Evolutionary conservation across 2,888 invertebrate genomes (phyloP), one percentile per base, ranked within the genome.

Genomic region (Autographa pulchrina): DNA sequence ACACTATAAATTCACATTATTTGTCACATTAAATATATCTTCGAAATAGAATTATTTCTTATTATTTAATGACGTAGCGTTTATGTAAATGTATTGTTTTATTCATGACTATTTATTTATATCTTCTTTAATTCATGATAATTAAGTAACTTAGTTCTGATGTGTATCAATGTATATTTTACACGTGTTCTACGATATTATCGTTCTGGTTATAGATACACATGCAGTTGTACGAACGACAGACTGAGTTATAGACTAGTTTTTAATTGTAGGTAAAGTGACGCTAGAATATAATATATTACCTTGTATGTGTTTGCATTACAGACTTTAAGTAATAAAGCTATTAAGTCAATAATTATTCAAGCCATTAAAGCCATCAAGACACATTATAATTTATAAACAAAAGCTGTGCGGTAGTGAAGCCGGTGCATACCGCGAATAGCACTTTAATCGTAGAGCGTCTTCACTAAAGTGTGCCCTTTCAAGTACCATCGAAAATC

Each of bases 401-500:
- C 20, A 56, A 38, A 56, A 56, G 54, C 20, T 25, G 20, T 56
- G 20, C 18, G 54, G 13, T 56, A 13, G 20, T 0, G 11, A 20
- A 20, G 25, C 20, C 25, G 20, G 14, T 48, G 20, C 56, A 25
- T 70, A 69, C 72, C 41, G 72, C 68, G 66, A 67, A 80, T 73
- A 77, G 71, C 65, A 67, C 69, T 56, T 62, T 64, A 59, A 68
- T 69, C 56, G 31, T 61, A 58, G 60, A 80, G 32, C 63, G 62
- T 68, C 20, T 68, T 59, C 68, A 72, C 31, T 13, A 62, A 58
- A 68, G 54, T 62, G 58, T 68, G 67, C 83, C 80, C 80, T 75
- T 82, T 72, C 59, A 72, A 81, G 81, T 70, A 71, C 60, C 73
- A 69, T 76, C 68, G 56, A 78, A 68, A 77, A 69, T 65, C 75